Percentiles rank a stretch among this genome's conserved stretches.
Evolutionary conservation across 2,797 vertebrate species (phyloP).

Genomic region (Danio jaintianensis): DNA sequence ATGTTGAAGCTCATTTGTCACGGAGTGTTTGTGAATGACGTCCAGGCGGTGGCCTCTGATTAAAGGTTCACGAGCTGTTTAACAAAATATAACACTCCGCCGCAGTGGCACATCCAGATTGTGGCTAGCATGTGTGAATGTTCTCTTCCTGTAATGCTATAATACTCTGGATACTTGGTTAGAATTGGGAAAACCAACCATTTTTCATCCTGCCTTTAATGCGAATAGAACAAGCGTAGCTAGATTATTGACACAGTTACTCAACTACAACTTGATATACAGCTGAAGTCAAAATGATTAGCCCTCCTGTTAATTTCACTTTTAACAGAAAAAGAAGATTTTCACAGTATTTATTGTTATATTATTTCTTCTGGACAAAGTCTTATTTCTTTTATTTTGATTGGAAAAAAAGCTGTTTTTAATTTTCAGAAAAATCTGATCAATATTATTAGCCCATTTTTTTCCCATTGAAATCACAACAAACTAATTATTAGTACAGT

Average conservation of each 20-base stretch:
- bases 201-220: slow-evolving; percentile 5
- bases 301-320: not conserved
- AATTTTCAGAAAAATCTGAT: too few relatives aligned
- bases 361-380: too few relatives aligned
- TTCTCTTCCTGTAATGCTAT: slow-evolving; percentile 72
- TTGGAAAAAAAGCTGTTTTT: too few relatives aligned
- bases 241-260: not conserved
- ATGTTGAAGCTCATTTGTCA: slow-evolving; percentile 70
- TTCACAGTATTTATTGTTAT: too few relatives aligned
- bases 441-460: too few relatives aligned
- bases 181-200: not conserved
- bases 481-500: too few relatives aligned
- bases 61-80: slow-evolving; percentile 68
- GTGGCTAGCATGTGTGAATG: slow-evolving; percentile 68
- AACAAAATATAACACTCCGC: slow-evolving; percentile 60
- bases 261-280: not conserved
- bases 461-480: too few relatives aligned
- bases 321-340: too few relatives aligned
- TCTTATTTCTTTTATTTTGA: too few relatives aligned
- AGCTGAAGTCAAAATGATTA: too few relatives aligned
- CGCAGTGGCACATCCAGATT: slow-evolving; percentile 62
- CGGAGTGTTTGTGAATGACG: slow-evolving; percentile 67
- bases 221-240: slow-evolving; percentile 15
- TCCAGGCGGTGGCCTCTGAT: slow-evolving; percentile 67
- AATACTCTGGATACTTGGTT: slow-evolving; percentile 64